These are phyloP conservation scores for Nipponacmea schrenckii DNA, from an alignment of 2,888 invertebrate species.

Conservation along the genomic window DNA sequence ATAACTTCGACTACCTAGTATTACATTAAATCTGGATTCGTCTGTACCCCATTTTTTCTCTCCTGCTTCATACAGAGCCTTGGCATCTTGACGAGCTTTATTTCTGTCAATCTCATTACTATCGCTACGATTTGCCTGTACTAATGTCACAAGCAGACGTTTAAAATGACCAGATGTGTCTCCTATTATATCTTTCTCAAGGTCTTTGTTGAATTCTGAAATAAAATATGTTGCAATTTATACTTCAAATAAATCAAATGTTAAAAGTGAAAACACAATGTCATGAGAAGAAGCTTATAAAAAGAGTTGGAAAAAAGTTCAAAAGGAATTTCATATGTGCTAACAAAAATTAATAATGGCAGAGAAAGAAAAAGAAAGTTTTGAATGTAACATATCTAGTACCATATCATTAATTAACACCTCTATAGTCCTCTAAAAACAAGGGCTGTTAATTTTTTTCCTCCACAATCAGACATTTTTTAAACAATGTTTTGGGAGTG, in stretches of 20 bases:
- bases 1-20: slow-evolving; percentile 69
- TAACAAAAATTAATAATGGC: no score
- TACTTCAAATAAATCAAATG: neutral
- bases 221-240: neutral
- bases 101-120: slow-evolving; percentile 69
- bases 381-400: no score
- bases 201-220: slow-evolving; percentile 62
- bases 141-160: slow-evolving; percentile 62
- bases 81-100: slow-evolving; percentile 66
- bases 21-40: slow-evolving; percentile 65
- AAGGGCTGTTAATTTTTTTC: no score
- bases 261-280: neutral
- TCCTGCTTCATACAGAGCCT: slow-evolving; percentile 60
- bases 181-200: slow-evolving; percentile 66
- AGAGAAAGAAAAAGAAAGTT: no score
- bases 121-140: slow-evolving; percentile 71
- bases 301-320: no score
- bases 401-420: no score
- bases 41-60: slow-evolving; percentile 68
- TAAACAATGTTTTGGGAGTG: no score
- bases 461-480: no score
- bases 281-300: neutral
- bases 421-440: no score
- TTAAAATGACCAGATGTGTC: slow-evolving; percentile 68
- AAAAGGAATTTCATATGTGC: neutral